Evolutionary conservation across 2,797 vertebrate genomes (phyloP).

Genomic region (Fratercula arctica): DNA sequence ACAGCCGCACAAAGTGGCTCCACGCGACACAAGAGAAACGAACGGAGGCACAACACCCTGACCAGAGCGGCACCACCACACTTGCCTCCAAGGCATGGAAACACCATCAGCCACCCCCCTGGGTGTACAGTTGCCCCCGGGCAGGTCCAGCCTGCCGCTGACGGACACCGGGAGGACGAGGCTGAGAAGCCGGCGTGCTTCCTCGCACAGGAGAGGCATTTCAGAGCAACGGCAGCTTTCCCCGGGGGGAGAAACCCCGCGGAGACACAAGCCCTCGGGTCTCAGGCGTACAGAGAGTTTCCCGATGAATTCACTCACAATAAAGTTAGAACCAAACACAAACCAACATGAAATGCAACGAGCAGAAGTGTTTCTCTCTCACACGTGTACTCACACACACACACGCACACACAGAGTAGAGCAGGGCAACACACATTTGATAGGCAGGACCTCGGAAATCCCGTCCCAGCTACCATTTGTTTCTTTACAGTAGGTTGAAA

Average conservation of each 20-base stretch:
- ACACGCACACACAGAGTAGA: neutral
- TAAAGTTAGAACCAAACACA: conserved; percentile 24
- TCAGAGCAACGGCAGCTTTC: neutral
- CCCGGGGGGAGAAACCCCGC: neutral
- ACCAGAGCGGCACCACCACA: neutral
- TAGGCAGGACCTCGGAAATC: conserved; percentile 8
- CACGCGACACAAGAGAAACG: neutral
- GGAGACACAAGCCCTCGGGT: neutral
- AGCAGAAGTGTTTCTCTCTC: conserved; percentile 13
- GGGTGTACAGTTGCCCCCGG: neutral
- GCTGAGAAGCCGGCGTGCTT: neutral
- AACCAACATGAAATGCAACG: conserved; percentile 9
- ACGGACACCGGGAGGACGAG: neutral
- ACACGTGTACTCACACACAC: neutral
- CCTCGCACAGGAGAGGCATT: neutral
- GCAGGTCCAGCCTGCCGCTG: neutral
- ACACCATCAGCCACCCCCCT: neutral
- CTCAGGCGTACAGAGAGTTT: neutral
- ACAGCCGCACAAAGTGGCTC: neutral
- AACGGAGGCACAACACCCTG: neutral
- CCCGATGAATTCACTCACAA: neutral
- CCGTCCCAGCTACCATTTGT: conserved; percentile 18
- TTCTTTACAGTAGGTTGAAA: conserved; percentile 55
- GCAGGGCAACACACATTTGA: conserved; percentile 26
- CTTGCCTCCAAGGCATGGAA: neutral